Evolutionary conservation across 2,888 invertebrate genomes (phyloP).

Genomic region (Oasisia sp.): DNA sequence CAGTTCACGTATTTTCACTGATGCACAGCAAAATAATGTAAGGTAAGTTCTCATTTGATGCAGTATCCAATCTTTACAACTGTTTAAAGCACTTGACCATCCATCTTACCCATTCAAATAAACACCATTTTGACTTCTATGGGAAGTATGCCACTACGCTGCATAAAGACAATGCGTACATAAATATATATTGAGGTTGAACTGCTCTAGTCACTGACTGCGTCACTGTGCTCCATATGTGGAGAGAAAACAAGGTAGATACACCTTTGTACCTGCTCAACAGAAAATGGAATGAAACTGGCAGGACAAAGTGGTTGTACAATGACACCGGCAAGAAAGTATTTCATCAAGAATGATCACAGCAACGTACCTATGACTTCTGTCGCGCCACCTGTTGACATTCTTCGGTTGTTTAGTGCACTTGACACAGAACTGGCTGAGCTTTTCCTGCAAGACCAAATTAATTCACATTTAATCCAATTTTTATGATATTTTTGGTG

Average conservation of each 20-base stretch:
- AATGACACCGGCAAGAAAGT: background rate
- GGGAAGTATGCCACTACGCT: too few relatives aligned
- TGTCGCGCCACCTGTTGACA: background rate
- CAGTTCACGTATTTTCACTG: too few relatives aligned
- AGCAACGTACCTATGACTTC: background rate
- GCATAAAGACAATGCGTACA: too few relatives aligned
- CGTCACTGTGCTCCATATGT: background rate
- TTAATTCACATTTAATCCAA: background rate
- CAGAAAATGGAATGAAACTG: background rate
- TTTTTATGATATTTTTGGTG: background rate
- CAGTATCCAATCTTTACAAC: too few relatives aligned
- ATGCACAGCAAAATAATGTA: too few relatives aligned
- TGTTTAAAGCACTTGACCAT: too few relatives aligned
- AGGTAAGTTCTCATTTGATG: too few relatives aligned
- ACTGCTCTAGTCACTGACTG: background rate
- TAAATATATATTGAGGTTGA: too few relatives aligned
- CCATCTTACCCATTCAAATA: too few relatives aligned
- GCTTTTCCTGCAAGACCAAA: background rate
- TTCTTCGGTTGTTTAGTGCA: background rate
- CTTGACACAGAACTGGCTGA: background rate
- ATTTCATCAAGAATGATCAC: background rate
- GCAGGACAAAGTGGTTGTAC: background rate
- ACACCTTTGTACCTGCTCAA: background rate
- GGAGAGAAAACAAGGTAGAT: background rate
- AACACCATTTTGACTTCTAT: too few relatives aligned